These are phyloP conservation scores for Erpetoichthys calabaricus DNA, from an alignment of 2,797 vertebrate species.

Conservation along the genomic window DNA sequence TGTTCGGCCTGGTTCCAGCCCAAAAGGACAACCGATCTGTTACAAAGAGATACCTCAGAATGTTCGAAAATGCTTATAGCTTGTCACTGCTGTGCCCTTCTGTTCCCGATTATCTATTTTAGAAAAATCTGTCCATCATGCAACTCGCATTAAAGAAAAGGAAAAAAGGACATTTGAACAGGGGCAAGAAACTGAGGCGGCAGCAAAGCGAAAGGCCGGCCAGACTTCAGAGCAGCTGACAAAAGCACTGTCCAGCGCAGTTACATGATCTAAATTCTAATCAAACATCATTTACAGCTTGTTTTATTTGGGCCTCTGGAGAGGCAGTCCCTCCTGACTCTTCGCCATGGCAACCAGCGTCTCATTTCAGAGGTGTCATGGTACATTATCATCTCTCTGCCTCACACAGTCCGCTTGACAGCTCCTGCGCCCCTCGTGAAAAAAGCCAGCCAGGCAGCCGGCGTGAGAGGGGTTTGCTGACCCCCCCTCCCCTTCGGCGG, in stretches of 20 bases:
- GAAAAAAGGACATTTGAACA: no score
- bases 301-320: constrained; percentile 95
- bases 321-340: constrained; percentile 75
- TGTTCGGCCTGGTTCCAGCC: no score
- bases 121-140: no score
- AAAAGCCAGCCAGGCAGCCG: constrained; percentile 29
- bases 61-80: no score
- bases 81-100: no score
- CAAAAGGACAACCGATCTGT: no score
- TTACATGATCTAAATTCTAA: constrained; percentile 98
- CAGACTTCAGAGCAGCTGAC: constrained; percentile 27
- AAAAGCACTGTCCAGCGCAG: constrained; percentile 66
- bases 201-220: constrained; percentile 26
- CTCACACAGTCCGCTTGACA: constrained; percentile 86
- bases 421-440: constrained; percentile 77
- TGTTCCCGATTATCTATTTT: no score
- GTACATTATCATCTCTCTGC: constrained; percentile 90
- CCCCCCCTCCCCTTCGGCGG: no score
- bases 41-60: no score
- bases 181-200: constrained; percentile 10
- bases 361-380: constrained; percentile 99
- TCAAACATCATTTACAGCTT: constrained; percentile 99
- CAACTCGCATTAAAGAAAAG: no score
- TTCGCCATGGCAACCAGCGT: constrained; percentile 93
- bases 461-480: no score